A percentile compares a stretch with the other conserved stretches of the same genome.
Conservation (phyloP, 2,797 vertebrate genomes). For the Lacerta bilineata region DNA sequence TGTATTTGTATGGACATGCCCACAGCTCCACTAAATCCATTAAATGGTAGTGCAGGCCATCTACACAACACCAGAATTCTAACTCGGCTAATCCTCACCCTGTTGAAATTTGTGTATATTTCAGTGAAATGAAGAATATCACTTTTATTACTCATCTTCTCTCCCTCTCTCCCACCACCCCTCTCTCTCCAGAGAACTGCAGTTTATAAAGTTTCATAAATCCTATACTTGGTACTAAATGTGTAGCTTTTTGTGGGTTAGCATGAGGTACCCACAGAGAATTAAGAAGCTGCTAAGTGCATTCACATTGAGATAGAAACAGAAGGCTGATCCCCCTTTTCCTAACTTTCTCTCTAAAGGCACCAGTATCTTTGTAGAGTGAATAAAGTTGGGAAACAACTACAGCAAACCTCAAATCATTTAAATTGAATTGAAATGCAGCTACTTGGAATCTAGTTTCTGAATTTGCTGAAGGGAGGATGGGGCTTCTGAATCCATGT, state of each 20-base stretch:
- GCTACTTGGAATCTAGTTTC: neutral
- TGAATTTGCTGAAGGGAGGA: neutral
- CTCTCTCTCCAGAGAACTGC: neutral
- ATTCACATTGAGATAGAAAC: constrained; percentile 2
- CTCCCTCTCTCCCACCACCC: neutral
- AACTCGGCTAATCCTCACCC: neutral
- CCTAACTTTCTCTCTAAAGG: neutral
- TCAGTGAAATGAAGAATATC: neutral
- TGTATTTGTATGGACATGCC: neutral
- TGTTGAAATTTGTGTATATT: neutral
- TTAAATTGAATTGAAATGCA: constrained; percentile 1
- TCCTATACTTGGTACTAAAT: neutral
- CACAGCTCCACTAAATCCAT: neutral
- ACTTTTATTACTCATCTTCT: neutral
- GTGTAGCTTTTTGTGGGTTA: neutral
- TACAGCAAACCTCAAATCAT: neutral
- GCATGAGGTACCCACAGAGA: neutral
- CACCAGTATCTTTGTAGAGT: neutral
- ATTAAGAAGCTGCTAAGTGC: neutral
- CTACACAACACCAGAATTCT: neutral
- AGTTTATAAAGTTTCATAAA: neutral
- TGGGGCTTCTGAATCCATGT: constrained; percentile 19
- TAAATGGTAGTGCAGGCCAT: neutral
- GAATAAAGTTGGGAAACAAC: constrained; percentile 27
- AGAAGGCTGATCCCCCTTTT: neutral